phyloP scores from a whole-genome alignment of 1,140 invertebrate species.

The Panagrolaimus sp. region DNA sequence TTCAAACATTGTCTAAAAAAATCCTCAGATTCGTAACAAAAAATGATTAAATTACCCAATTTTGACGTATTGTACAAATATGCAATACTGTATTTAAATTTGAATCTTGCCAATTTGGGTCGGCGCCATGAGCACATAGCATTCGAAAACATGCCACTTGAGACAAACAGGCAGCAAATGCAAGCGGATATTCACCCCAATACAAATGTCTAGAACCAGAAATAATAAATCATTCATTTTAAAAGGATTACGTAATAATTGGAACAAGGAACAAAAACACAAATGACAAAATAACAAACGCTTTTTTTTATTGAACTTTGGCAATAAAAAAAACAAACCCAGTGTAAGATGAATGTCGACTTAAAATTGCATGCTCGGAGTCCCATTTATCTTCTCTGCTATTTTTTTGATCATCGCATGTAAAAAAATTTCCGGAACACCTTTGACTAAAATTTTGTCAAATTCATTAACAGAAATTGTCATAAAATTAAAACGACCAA shows the following conservation, averaged over 20 bases:
- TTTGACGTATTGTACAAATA: conserved; percentile 91
- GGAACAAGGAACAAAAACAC: no score
- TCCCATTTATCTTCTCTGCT: conserved; percentile 75
- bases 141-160: conserved; percentile 94
- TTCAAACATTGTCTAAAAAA: conserved; percentile 75
- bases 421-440: conserved; percentile 90
- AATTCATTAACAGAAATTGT: no score
- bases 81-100: conserved; percentile 95
- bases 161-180: conserved; percentile 87
- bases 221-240: conserved; percentile 13
- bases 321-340: conserved; percentile 69
- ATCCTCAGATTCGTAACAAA: background rate
- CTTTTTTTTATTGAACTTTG: background rate
- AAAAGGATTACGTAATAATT: conserved; percentile 14
- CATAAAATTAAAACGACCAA: no score
- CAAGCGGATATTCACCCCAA: conserved; percentile 93
- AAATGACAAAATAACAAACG: background rate
- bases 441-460: conserved; percentile 65
- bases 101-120: conserved; percentile 86
- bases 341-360: conserved; percentile 79
- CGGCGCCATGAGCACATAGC: conserved; percentile 81
- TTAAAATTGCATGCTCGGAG: conserved; percentile 81
- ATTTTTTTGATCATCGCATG: conserved; percentile 89
- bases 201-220: conserved; percentile 75
- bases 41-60: conserved; percentile 66